phyloP scores from a whole-genome alignment of 2,113 vertebrate species.

The Thamnophis sirtalis region DNA sequence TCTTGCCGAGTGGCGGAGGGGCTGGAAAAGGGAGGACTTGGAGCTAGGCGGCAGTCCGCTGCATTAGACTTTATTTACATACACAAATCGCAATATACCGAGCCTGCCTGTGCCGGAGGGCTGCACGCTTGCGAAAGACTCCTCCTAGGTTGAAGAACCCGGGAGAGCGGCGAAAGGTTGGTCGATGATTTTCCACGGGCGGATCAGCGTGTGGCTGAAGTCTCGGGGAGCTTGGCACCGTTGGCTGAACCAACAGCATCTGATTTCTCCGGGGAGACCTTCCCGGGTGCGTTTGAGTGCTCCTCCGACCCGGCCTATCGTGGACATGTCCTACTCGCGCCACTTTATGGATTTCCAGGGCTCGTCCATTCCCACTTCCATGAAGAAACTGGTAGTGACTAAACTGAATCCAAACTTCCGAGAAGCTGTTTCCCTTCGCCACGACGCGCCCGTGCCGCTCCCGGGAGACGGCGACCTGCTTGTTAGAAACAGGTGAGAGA shows the following conservation, averaged over 20 bases:
- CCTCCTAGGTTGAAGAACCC: neutral
- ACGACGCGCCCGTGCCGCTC: constrained; percentile 77
- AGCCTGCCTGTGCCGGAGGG: constrained; percentile 7
- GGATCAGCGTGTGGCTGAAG: constrained; percentile 30
- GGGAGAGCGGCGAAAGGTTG: neutral
- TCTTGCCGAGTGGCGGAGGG: constrained; percentile 27
- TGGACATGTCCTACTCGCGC: constrained; percentile 88
- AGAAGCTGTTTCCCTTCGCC: constrained; percentile 78
- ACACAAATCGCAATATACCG: constrained; percentile 29
- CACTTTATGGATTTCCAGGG: constrained; percentile 93
- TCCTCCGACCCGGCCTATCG: constrained; percentile 70
- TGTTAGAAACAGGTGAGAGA: constrained; percentile 88
- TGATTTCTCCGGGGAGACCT: constrained; percentile 10
- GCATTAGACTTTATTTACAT: constrained; percentile 35
- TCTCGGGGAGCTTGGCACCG: constrained; percentile 44
- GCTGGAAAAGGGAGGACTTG: constrained; percentile 29
- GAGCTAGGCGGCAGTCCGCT: constrained; percentile 27
- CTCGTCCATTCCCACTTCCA: constrained; percentile 81
- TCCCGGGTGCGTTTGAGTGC: constrained; percentile 26
- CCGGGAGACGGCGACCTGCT: constrained; percentile 88
- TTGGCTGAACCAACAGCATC: neutral
- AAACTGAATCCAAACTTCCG: constrained; percentile 83
- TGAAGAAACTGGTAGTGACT: constrained; percentile 87
- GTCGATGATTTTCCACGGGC: constrained; percentile 42
- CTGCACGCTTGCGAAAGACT: constrained; percentile 21